A percentile compares a stretch with the other conserved stretches of the same genome.
phyloP scores from a whole-genome alignment of 2,888 invertebrate species.

The Napeogenes inachia region DNA sequence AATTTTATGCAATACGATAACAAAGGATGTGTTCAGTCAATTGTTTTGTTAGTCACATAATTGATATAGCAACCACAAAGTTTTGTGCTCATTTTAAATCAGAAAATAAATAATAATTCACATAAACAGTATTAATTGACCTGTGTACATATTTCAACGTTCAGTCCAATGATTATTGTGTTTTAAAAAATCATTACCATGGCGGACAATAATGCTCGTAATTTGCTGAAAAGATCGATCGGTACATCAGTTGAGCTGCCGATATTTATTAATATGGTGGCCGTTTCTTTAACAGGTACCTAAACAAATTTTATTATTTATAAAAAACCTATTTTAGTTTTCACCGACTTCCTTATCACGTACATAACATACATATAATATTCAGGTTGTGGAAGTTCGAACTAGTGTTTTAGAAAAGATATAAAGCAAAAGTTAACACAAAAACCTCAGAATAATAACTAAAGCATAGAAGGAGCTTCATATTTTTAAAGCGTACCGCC shows the following conservation, averaged over 20 bases:
- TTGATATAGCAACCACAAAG: slow-evolving; percentile 1
- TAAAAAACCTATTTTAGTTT: no score
- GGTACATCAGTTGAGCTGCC: slow-evolving; percentile 60
- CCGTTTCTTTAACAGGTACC: slow-evolving; percentile 57
- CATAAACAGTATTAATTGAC: neutral
- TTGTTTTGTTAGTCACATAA: no score
- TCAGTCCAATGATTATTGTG: neutral
- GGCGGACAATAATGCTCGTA: slow-evolving; percentile 22
- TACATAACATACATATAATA: no score
- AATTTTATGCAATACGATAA: slow-evolving; percentile 1
- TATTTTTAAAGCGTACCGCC: no score
- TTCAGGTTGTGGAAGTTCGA: no score
- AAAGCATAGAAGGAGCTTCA: no score
- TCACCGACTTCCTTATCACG: no score
- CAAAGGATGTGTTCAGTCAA: slow-evolving; percentile 8
- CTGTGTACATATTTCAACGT: no score
- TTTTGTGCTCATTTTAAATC: neutral
- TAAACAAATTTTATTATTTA: slow-evolving; percentile 1
- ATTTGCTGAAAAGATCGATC: slow-evolving; percentile 47
- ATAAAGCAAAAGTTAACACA: no score
- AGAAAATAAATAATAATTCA: neutral
- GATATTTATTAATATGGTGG: slow-evolving; percentile 56
- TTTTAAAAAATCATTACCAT: slow-evolving; percentile 9
- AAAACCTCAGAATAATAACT: no score
- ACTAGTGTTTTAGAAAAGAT: no score